These are phyloP conservation scores for Scaptomyza graminum DNA, from an alignment of 1,140 invertebrate species.

Conservation along the genomic window DNA sequence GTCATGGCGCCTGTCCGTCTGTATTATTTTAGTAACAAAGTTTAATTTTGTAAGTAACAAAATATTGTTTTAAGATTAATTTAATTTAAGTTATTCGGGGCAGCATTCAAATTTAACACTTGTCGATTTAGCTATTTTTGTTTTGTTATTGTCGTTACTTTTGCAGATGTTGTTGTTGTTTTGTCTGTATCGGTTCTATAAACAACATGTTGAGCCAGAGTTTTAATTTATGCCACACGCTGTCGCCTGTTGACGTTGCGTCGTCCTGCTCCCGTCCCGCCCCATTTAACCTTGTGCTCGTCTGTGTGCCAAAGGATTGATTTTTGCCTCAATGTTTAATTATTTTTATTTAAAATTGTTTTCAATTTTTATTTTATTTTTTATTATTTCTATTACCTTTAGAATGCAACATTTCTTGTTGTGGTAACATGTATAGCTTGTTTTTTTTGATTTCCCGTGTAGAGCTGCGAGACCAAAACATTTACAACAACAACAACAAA, in stretches of 20 bases:
- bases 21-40: no score
- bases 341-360: conserved; percentile 1
- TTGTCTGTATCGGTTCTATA: conserved; percentile 37
- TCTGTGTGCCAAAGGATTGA: conserved; percentile 69
- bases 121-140: conserved; percentile 43
- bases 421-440: conserved; percentile 77
- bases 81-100: no score
- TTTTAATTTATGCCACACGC: conserved; percentile 75
- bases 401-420: conserved; percentile 45
- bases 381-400: conserved; percentile 44
- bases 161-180: conserved; percentile 11
- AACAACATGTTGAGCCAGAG: conserved; percentile 61
- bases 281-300: conserved; percentile 50
- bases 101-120: conserved; percentile 22
- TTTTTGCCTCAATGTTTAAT: conserved; percentile 51
- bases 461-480: conserved; percentile 41
- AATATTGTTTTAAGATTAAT: no score
- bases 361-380: conserved; percentile 1
- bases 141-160: conserved; percentile 22
- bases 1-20: no score
- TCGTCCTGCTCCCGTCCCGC: not conserved
- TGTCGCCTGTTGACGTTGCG: conserved; percentile 14
- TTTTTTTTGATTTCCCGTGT: conserved; percentile 80
- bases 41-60: no score
- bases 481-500: conserved; percentile 49